These are phyloP conservation scores for Parnassius orleans DNA, from an alignment of 2,888 invertebrate genomes.

Conservation along the genomic window DNA sequence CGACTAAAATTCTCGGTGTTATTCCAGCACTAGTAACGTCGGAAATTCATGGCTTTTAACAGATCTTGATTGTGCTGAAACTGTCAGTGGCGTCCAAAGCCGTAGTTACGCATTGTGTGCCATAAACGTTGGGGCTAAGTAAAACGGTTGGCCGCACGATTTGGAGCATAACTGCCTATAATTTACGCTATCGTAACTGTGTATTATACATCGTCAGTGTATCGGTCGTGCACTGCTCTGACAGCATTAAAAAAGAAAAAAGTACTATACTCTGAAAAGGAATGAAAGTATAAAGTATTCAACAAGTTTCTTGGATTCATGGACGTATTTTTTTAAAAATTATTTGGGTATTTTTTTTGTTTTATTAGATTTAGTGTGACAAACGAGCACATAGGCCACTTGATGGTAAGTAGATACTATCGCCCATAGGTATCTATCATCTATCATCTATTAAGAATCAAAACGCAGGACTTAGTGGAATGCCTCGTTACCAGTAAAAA, in stretches of 20 bases:
- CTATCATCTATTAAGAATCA: too few species aligned
- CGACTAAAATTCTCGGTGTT: neutral
- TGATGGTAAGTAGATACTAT: too few species aligned
- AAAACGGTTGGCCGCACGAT: constrained; percentile 16
- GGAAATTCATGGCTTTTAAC: constrained; percentile 13
- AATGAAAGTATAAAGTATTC: too few species aligned
- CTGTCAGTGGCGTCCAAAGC: constrained; percentile 13
- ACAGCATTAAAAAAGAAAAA: neutral
- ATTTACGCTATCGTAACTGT: constrained; percentile 10
- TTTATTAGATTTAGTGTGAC: too few species aligned
- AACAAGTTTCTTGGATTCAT: too few species aligned
- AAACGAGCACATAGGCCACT: too few species aligned
- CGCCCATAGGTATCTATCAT: too few species aligned
- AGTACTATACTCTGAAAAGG: too few species aligned
- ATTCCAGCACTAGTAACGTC: constrained; percentile 6
- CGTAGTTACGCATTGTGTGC: constrained; percentile 23
- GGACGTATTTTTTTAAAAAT: too few species aligned
- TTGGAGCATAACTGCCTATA: constrained; percentile 8
- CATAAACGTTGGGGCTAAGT: constrained; percentile 14
- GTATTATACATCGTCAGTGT: neutral
- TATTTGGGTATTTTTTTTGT: too few species aligned
- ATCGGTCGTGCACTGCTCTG: constrained; percentile 3
- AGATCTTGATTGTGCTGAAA: constrained; percentile 16
- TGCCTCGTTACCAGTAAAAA: too few species aligned
- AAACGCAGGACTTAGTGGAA: too few species aligned